Percentiles rank a stretch among this genome's conserved stretches.
phyloP scores from a whole-genome alignment of 2,888 invertebrate genomes.

The Thymelicus lineola region DNA sequence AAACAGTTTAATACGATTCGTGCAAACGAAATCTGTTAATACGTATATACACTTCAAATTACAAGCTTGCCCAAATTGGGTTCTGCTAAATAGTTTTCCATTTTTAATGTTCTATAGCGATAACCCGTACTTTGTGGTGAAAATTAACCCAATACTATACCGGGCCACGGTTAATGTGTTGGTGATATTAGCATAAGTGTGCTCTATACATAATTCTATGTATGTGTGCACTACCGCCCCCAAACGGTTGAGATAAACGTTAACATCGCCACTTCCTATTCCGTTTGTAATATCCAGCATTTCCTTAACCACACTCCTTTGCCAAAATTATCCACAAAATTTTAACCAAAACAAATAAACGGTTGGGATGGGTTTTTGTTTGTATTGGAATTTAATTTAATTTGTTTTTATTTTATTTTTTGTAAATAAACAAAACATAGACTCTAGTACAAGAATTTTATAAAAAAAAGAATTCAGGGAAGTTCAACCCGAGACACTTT shows the following conservation, averaged over 20 bases:
- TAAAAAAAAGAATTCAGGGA: too few relatives aligned
- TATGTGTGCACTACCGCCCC: background rate
- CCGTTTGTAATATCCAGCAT: conserved; percentile 7
- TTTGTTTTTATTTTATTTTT: too few relatives aligned
- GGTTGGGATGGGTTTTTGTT: background rate
- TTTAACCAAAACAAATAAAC: background rate
- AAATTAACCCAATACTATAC: background rate
- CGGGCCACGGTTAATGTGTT: background rate
- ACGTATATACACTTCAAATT: too few relatives aligned
- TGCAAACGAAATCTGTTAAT: too few relatives aligned
- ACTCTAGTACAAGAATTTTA: too few relatives aligned
- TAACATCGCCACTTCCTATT: background rate
- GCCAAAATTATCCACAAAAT: conserved; percentile 1
- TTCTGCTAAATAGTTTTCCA: background rate
- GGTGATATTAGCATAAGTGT: conserved; percentile 5
- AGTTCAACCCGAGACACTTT: too few relatives aligned
- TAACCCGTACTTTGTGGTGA: background rate
- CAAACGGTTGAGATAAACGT: background rate
- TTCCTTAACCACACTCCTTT: conserved; percentile 1
- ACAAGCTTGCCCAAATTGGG: background rate
- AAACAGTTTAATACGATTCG: too few relatives aligned
- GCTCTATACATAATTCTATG: background rate
- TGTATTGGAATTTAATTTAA: background rate
- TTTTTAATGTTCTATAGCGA: background rate
- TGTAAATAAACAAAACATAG: too few relatives aligned